Conservation (phyloP, 2,113 vertebrate species). For the Neoarius graeffei region DNA sequence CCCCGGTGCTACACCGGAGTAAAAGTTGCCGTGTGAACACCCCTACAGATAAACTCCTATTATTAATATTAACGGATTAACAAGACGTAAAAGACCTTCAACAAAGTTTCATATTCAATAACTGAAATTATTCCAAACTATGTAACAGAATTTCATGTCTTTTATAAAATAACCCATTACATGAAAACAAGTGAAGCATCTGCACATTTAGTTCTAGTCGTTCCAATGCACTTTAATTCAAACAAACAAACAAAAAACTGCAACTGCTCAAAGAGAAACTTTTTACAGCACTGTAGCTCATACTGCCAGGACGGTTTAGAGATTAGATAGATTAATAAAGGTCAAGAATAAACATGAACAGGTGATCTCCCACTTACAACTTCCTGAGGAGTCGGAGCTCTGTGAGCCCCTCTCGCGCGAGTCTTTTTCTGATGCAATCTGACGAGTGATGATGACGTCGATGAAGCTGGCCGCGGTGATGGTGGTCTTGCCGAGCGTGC, state of each 20-base stretch:
- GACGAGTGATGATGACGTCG: constrained; percentile 97
- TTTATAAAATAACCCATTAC: too few relatives aligned
- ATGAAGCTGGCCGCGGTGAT: constrained; percentile 99
- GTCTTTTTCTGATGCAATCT: constrained; percentile 97
- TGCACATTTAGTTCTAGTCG: too few relatives aligned
- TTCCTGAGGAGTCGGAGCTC: constrained; percentile 94
- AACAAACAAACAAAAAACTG: too few relatives aligned
- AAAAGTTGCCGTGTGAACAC: too few relatives aligned
- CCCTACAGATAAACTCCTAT: background rate
- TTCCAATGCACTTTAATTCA: too few relatives aligned
- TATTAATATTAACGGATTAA: background rate
- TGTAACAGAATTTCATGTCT: too few relatives aligned
- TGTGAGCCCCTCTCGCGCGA: constrained; percentile 90
- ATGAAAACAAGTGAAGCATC: too few relatives aligned
- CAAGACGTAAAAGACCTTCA: background rate
- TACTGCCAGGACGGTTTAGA: background rate
- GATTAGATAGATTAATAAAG: background rate
- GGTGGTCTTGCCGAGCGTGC: constrained; percentile 95
- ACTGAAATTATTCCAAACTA: too few relatives aligned
- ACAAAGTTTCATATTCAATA: background rate
- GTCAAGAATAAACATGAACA: background rate
- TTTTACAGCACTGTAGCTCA: background rate
- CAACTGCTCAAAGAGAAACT: too few relatives aligned
- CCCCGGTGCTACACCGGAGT: too few relatives aligned
- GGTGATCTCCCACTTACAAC: constrained; percentile 77